Percentiles rank a stretch among this genome's conserved stretches.
Conservation (phyloP, 2,888 invertebrate genomes). For the Cinara cedri region DNA sequence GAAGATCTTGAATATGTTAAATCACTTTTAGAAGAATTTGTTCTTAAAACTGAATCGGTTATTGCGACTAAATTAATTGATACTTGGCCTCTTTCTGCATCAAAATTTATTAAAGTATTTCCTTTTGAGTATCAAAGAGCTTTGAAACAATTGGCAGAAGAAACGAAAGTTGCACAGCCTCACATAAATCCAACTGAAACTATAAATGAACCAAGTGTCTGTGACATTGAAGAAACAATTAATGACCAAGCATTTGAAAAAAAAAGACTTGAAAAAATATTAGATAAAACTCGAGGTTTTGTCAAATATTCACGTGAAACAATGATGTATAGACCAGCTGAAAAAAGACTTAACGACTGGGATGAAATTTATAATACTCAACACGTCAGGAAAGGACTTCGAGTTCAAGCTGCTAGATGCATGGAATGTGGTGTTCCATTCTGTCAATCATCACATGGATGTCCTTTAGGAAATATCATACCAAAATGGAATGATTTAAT, state of each 20-base stretch:
- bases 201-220: slow-evolving; percentile 64
- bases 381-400: slow-evolving; percentile 85
- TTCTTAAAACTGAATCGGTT: slow-evolving; percentile 83
- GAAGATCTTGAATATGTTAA: slow-evolving; percentile 82
- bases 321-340: slow-evolving; percentile 82
- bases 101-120: slow-evolving; percentile 91
- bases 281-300: slow-evolving; percentile 90
- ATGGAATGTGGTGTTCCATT: slow-evolving; percentile 99
- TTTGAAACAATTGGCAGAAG: slow-evolving; percentile 72
- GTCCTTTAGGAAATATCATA: slow-evolving; percentile 97
- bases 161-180: slow-evolving; percentile 62
- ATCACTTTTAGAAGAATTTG: slow-evolving; percentile 81
- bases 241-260: slow-evolving; percentile 78
- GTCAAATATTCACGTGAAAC: slow-evolving; percentile 94
- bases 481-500: slow-evolving; percentile 99
- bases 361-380: slow-evolving; percentile 91
- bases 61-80: slow-evolving; percentile 80
- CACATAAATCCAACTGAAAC: slow-evolving; percentile 63
- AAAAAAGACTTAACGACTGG: slow-evolving; percentile 90
- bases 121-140: slow-evolving; percentile 96
- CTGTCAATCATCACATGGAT: slow-evolving; percentile 93
- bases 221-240: slow-evolving; percentile 89
- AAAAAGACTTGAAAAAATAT: slow-evolving; percentile 79
- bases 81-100: slow-evolving; percentile 78
- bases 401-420: slow-evolving; percentile 90